Base-by-base conservation (phyloP, 2,113 vertebrate genomes). In the Aptenodytes forsteri region DNA sequence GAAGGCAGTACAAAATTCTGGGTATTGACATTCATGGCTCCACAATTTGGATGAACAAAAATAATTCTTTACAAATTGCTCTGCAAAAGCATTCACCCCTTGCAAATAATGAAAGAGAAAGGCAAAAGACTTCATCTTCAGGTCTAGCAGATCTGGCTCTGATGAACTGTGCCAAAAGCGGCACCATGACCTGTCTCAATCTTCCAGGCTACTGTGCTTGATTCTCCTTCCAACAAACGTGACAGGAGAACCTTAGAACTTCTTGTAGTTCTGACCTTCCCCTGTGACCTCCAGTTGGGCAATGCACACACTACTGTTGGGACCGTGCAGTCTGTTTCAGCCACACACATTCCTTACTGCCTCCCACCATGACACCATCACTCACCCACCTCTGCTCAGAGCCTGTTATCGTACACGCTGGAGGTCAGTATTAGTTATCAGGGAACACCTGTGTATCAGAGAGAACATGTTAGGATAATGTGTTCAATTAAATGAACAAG, bases 401-500 rank as follows among this genome's bases (percentile, higher is more conserved):
- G 11, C 3, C 49, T 71, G 21, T 81, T 88, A 61, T 17, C 26
- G 26, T 69, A 49, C 15, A 18, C 1, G 2, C 12, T 73, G 26
- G 46, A 70, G 56, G 46, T 70, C 66, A 85, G 17, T 27, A 29
- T 62, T 64, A 67, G 49, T n/a, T 83, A 58, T 29, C 49, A 50
- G 16, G 27, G 77, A 70, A 59, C 18, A 79, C 23, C 55, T 59
- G 26, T 38, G 30, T 67, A 64, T 16, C 42, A 78, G 40, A 89
- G 22, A 42, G 49, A 69, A 38, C 19, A 18, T 65, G 44, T 44
- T 93, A 96, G 55, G 42, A 90, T 90, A 96, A 96, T 80, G 7
- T 12, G 21, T 69, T 87, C 55, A 67, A 55, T 90, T 97, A 94
- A 83, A 91, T 90, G 83, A 54, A 85, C n/a, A 80, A 91, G 55